These are phyloP conservation scores for Malurus cyaneus DNA, from an alignment of 2,113 vertebrate genomes.

Conservation along the genomic window DNA sequence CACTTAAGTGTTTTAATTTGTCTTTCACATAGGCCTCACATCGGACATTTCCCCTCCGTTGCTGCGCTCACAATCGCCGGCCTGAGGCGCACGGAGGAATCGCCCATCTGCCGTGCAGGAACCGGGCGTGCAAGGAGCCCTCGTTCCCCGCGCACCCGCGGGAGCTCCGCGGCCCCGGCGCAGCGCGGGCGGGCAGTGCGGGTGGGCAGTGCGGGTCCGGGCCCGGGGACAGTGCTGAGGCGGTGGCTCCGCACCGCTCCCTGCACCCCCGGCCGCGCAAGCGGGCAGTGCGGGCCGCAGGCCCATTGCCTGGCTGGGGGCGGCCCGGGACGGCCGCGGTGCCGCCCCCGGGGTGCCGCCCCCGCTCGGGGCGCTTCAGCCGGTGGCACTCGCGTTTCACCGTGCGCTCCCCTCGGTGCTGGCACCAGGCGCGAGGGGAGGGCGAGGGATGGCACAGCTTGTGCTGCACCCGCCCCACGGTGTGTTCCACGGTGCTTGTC, in stretches of 20 bases:
- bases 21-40: neutral
- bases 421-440: neutral
- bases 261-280: neutral
- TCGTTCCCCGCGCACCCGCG: neutral
- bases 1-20: neutral
- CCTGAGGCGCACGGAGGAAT: neutral
- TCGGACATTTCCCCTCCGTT: neutral
- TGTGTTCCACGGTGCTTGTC: neutral
- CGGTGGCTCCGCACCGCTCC: neutral
- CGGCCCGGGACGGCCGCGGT: fast-evolving
- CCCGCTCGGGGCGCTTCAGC: no score
- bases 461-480: fast-evolving
- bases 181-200: neutral
- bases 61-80: neutral
- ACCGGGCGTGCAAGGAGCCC: neutral
- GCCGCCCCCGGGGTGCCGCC: neutral
- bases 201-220: neutral
- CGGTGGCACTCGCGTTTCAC: neutral
- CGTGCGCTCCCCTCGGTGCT: neutral
- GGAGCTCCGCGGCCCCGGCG: neutral
- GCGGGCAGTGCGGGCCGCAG: neutral
- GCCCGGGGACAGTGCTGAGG: neutral
- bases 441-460: neutral
- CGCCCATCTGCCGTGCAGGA: neutral
- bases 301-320: neutral